Conservation (phyloP, 2,888 invertebrate species). For the Dryomyza anilis region DNA sequence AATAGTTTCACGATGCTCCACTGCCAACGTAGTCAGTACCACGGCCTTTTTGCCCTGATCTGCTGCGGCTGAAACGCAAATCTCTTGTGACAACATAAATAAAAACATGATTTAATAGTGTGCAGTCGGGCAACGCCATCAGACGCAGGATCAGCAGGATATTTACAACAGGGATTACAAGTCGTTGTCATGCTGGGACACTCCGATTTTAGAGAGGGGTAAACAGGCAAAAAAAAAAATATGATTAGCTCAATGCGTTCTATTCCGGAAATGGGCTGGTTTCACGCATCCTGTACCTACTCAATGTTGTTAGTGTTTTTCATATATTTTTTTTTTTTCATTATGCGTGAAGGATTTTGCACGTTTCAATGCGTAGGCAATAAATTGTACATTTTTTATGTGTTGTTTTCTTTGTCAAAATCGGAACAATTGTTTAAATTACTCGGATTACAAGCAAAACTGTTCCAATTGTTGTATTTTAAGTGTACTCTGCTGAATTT, state of each 20-base stretch:
- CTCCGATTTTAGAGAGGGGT: not conserved
- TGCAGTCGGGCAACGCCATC: conserved; percentile 31
- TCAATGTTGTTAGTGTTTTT: conserved; percentile 11
- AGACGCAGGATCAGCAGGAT: conserved; percentile 51
- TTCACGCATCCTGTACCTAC: not conserved
- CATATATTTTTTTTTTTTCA: conserved; percentile 1
- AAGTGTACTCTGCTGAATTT: too few relatives aligned
- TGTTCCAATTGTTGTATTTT: conserved; percentile 27
- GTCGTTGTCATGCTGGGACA: conserved; percentile 6
- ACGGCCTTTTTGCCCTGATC: not conserved
- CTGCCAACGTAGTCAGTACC: not conserved
- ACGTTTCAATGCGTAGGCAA: conserved; percentile 27
- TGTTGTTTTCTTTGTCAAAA: conserved; percentile 11
- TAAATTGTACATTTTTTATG: conserved; percentile 26
- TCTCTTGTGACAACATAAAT: conserved; percentile 58
- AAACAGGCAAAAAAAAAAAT: conserved; percentile 10
- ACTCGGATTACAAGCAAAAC: conserved; percentile 28
- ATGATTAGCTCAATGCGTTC: conserved; percentile 28
- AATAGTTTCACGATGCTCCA: not conserved
- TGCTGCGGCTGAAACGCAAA: conserved; percentile 42
- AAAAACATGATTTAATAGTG: conserved; percentile 57
- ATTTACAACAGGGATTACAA: conserved; percentile 59
- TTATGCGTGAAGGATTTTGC: conserved; percentile 24
- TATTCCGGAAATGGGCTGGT: conserved; percentile 29
- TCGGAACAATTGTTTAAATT: conserved; percentile 18